These are phyloP conservation scores for Limnothrissa miodon DNA, from an alignment of 2,113 vertebrate species.

Conservation along the genomic window DNA sequence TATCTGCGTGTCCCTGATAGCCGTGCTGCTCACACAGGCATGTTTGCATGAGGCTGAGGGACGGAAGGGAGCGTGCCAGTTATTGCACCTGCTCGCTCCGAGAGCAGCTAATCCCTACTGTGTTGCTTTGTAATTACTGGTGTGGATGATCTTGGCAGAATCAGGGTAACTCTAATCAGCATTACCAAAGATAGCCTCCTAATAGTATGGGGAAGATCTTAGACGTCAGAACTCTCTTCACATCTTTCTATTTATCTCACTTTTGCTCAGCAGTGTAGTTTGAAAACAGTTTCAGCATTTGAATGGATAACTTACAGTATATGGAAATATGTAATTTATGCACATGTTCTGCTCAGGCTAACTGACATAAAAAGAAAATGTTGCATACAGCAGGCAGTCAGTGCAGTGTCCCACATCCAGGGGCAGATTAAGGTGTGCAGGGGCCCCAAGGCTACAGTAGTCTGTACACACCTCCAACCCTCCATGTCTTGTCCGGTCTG, in stretches of 20 bases:
- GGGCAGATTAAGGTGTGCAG: too few species aligned
- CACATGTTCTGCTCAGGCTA: not conserved
- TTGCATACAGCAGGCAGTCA: too few species aligned
- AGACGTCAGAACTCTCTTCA: not conserved
- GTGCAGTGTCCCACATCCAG: too few species aligned
- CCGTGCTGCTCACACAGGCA: not conserved
- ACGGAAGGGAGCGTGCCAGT: not conserved
- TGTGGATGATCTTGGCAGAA: slow-evolving; percentile 19
- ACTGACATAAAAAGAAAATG: too few species aligned
- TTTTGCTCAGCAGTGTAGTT: not conserved
- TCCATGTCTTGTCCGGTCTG: too few species aligned
- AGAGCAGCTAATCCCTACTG: slow-evolving; percentile 4
- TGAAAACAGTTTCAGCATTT: not conserved
- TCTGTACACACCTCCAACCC: too few species aligned
- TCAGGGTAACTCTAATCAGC: slow-evolving; percentile 13
- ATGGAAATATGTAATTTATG: not conserved
- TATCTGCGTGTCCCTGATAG: not conserved
- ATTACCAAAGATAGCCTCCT: not conserved
- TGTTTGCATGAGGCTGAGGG: not conserved
- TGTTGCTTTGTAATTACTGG: slow-evolving; percentile 11
- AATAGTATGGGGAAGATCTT: not conserved
- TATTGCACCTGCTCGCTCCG: not conserved
- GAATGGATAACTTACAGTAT: not conserved
- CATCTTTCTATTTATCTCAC: not conserved
- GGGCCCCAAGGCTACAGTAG: too few species aligned